Base-by-base conservation (phyloP, 2,797 vertebrate genomes). In the Alfaro cultratus region DNA sequence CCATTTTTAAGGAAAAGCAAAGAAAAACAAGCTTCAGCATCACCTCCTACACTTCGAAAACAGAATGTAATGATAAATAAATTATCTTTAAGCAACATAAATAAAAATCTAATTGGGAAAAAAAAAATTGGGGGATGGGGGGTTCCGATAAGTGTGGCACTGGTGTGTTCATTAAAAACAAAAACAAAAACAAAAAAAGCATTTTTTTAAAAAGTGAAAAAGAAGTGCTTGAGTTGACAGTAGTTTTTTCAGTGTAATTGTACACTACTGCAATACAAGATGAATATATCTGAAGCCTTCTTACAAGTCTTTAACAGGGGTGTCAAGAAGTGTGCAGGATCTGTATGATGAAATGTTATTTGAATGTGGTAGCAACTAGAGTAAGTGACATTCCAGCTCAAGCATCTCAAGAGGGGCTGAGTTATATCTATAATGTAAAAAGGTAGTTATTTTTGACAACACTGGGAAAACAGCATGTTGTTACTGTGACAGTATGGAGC, bases 331-430 rank as follows among this genome's bases (percentile, higher is more conserved):
- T 67, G 18, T 41, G 36, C 36, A 23, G 18, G 16, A 23, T 45
- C 26, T 45, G 87, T 80, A 83, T 78, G 85, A 80, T 91, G 55
- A 84, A 80, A 78, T 87, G 60, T 83, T 77, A 77, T 83, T 89
- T 86, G 85, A 92, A 90, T 90, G 89, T 91, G 72, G 87, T 92
- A 91, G 89, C 89, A 77, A 87, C 85, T 79, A 46, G 87, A 90
- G 80, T 84, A 78, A 76, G 77, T 80, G 86, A 81, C 84, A 88
- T 89, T 89, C 72, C 78, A 85, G 76, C 86, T 86, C 79, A 67
- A 78, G 57, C 77, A 75, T 51, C 39, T 67, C 60, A 23, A 72
- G 81, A 85, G 81, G 47, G 8, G 72, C 62, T 72, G 41, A 81
- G 76, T 75, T 82, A 80, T 21, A 53, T 77, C 71, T 49, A 73